Percentiles rank a stretch among this genome's conserved stretches.
Conservation (phyloP, 2,113 vertebrate genomes). For the Nannospalax galili region DNA sequence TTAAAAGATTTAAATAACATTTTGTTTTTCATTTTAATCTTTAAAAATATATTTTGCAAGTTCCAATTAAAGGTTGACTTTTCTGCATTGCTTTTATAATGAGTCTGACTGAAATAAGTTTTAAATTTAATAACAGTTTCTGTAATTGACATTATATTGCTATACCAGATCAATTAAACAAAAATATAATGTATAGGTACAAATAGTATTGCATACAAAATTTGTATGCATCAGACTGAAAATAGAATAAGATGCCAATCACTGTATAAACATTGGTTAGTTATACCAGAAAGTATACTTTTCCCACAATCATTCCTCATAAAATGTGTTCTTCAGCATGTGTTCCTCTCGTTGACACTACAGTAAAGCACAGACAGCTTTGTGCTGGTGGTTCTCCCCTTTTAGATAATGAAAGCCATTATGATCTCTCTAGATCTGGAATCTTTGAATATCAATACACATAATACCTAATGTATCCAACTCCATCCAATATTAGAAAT, state of each 20-base stretch:
- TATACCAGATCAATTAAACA: slow-evolving; percentile 34
- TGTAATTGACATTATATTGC: slow-evolving; percentile 59
- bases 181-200: not conserved
- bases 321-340: not conserved
- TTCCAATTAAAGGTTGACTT: slow-evolving; percentile 78
- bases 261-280: not conserved
- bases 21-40: slow-evolving; percentile 80
- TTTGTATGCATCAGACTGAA: slow-evolving; percentile 17
- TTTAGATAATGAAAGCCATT: not conserved
- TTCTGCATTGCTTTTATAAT: slow-evolving; percentile 74
- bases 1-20: slow-evolving; percentile 79
- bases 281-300: not conserved
- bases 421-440: not conserved
- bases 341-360: not conserved
- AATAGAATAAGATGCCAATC: not conserved
- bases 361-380: not conserved
- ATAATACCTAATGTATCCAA: not conserved
- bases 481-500: not conserved
- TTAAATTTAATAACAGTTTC: slow-evolving; percentile 64
- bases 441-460: not conserved
- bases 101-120: slow-evolving; percentile 69
- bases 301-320: not conserved
- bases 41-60: slow-evolving; percentile 79
- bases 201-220: slow-evolving; percentile 5
- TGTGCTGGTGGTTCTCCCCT: not conserved